Evolutionary conservation across 1,140 invertebrate species (phyloP).

Genomic region (Triops longicaudatus): DNA sequence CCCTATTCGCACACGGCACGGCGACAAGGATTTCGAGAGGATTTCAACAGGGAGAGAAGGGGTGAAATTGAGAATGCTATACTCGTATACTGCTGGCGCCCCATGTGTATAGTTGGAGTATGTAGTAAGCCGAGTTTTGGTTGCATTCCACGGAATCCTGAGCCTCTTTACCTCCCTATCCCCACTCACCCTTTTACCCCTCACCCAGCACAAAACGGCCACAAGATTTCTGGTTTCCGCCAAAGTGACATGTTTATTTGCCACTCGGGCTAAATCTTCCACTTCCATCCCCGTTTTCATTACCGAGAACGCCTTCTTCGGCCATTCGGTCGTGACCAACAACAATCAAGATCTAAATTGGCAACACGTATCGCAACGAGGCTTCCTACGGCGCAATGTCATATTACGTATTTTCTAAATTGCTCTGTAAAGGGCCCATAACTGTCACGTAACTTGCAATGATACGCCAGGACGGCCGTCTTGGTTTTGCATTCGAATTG

Average conservation of each 20-base stretch:
- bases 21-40: neutral
- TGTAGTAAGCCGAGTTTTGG: neutral
- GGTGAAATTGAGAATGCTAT: neutral
- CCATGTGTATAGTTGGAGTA: neutral
- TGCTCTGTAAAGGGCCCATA: too few relatives aligned
- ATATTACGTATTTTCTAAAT: too few relatives aligned
- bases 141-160: neutral
- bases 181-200: neutral
- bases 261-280: slow-evolving; percentile 1
- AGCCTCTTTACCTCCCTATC: neutral
- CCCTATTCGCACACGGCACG: neutral
- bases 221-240: slow-evolving; percentile 11
- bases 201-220: neutral
- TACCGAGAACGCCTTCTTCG: neutral
- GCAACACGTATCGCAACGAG: neutral
- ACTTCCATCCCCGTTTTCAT: slow-evolving; percentile 1
- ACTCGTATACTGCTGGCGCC: neutral
- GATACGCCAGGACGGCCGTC: too few relatives aligned
- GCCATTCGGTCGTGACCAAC: neutral
- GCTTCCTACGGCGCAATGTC: neutral
- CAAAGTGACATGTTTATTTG: slow-evolving; percentile 15
- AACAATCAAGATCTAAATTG: neutral
- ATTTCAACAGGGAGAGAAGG: neutral
- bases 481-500: too few relatives aligned
- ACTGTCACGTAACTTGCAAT: too few relatives aligned